Evolutionary conservation across 1,140 invertebrate species (phyloP).

Genomic region (Odontomachus brunneus): DNA sequence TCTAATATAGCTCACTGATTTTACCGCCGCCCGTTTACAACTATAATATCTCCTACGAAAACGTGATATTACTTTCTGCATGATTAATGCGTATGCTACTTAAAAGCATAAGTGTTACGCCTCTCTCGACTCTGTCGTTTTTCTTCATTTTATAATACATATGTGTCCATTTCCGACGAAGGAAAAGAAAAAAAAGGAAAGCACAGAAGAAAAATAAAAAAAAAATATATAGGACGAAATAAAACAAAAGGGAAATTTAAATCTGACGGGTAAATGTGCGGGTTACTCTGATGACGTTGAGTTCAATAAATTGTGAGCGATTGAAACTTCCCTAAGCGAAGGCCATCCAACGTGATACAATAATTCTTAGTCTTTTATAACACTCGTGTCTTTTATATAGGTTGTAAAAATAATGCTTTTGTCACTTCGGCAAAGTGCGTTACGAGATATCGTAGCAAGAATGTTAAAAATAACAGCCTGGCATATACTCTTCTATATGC

Average conservation of each 20-base stretch:
- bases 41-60: conserved; percentile 44
- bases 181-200: neutral
- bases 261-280: conserved; percentile 11
- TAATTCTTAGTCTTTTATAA: conserved; percentile 69
- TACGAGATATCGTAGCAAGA: conserved; percentile 77
- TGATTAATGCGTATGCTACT: conserved; percentile 32
- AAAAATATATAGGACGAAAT: neutral
- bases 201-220: conserved; percentile 8
- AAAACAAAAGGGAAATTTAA: neutral
- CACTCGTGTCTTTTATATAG: conserved; percentile 70
- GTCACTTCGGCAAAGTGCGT: conserved; percentile 71
- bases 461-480: conserved; percentile 78
- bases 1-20: conserved; percentile 43
- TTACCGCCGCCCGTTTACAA: conserved; percentile 17
- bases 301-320: conserved; percentile 59
- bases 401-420: conserved; percentile 82
- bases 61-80: conserved; percentile 41
- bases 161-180: neutral
- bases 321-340: conserved; percentile 72
- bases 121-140: conserved; percentile 16
- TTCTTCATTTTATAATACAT: neutral
- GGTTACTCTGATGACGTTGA: conserved; percentile 19
- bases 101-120: conserved; percentile 55
- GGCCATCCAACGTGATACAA: conserved; percentile 69
- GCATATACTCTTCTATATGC: conserved; percentile 32